A percentile compares a stretch with the other conserved stretches of the same genome.
Conservation (phyloP, 1,140 invertebrate genomes). For the Atta colombica region DNA sequence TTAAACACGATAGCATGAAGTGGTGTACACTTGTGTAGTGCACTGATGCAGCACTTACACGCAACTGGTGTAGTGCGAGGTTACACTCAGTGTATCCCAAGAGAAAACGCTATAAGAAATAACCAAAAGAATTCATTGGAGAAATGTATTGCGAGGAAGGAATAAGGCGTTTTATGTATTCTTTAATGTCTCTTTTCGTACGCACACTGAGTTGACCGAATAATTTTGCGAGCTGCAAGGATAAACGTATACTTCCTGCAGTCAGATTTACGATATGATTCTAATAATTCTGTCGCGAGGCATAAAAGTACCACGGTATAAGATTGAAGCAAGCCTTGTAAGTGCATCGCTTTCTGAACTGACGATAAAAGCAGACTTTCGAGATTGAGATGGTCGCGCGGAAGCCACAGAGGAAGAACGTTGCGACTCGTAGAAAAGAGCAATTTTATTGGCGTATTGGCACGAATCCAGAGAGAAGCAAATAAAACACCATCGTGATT, state of each 20-base stretch:
- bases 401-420: conserved; percentile 65
- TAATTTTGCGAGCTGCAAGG: conserved; percentile 48
- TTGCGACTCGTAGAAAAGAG: conserved; percentile 70
- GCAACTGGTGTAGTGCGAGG: no score
- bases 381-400: conserved; percentile 67
- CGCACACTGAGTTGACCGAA: conserved; percentile 37
- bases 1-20: no score
- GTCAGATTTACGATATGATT: conserved; percentile 72
- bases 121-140: not conserved
- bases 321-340: conserved; percentile 8
- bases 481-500: conserved; percentile 68
- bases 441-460: conserved; percentile 78
- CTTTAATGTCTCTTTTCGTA: conserved; percentile 52
- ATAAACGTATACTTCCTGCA: conserved; percentile 64
- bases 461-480: conserved; percentile 70
- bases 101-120: not conserved
- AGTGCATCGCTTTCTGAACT: conserved; percentile 55
- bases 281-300: conserved; percentile 69
- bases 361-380: conserved; percentile 64
- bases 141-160: conserved; percentile 7
- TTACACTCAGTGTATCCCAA: no score
- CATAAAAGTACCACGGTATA: conserved; percentile 55
- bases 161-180: conserved; percentile 41
- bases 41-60: no score
- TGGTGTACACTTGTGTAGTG: no score